A percentile compares a stretch with the other conserved stretches of the same genome.
Evolutionary conservation across 2,797 vertebrate species (phyloP).

Genomic region (Artibeus jamaicensis): DNA sequence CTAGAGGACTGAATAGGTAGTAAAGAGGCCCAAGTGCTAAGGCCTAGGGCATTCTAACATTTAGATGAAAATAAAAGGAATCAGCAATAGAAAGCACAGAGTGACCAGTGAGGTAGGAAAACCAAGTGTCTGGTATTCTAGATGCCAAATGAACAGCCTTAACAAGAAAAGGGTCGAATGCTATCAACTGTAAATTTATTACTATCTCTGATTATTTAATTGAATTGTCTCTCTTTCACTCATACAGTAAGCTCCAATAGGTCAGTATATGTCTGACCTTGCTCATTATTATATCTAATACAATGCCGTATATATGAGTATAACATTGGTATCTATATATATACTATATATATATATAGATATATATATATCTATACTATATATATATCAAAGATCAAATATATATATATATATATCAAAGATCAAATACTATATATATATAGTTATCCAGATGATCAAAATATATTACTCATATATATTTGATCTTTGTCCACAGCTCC

Average conservation of each 20-base stretch:
- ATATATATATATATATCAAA: no score
- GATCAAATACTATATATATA: not conserved
- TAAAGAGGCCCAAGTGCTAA: not conserved
- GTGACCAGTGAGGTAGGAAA: not conserved
- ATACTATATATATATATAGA: no score
- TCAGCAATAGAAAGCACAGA: not conserved
- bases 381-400: no score
- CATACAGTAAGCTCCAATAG: not conserved
- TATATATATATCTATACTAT: not conserved
- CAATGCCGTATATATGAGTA: not conserved
- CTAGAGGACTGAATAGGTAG: not conserved
- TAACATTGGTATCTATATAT: not conserved
- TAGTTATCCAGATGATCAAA: not conserved
- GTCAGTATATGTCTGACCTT: not conserved
- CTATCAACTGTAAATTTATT: not conserved
- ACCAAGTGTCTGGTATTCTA: not conserved
- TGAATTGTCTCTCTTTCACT: not conserved
- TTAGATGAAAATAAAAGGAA: not conserved
- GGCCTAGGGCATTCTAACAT: not conserved
- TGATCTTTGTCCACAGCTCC: not conserved
- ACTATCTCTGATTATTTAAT: conserved; percentile 12
- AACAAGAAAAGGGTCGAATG: not conserved
- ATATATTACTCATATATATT: not conserved
- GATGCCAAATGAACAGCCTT: not conserved
- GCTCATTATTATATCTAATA: not conserved